Percentiles rank a stretch among this genome's conserved stretches.
Evolutionary conservation across 2,797 vertebrate genomes (phyloP).

Genomic region (Esox lucius): DNA sequence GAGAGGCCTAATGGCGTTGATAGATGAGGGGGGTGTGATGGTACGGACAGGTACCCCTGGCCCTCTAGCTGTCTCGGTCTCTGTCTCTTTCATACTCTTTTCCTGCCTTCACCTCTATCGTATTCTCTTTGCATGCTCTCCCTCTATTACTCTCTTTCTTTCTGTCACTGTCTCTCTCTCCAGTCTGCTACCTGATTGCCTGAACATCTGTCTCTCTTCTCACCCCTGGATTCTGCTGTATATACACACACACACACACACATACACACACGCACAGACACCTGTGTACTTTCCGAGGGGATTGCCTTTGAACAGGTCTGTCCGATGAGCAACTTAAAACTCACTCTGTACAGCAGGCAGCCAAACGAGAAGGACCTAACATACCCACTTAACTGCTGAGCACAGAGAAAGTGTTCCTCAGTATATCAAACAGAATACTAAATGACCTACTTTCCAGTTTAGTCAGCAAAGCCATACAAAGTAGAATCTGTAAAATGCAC

Average conservation of each 20-base stretch:
- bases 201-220: conserved; percentile 48
- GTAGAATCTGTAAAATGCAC: conserved; percentile 20
- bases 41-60: conserved; percentile 48
- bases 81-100: too few relatives aligned
- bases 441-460: conserved; percentile 60
- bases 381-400: conserved; percentile 58
- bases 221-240: conserved; percentile 26
- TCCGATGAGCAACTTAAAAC: conserved; percentile 38
- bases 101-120: too few relatives aligned
- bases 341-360: conserved; percentile 27
- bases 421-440: conserved; percentile 64
- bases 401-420: conserved; percentile 30
- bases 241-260: conserved; percentile 18
- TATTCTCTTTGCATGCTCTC: too few relatives aligned
- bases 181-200: conserved; percentile 39
- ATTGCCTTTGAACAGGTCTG: conserved; percentile 10
- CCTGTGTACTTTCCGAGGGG: conserved; percentile 13
- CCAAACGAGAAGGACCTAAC: conserved; percentile 34
- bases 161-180: too few relatives aligned
- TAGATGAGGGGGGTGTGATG: conserved; percentile 43
- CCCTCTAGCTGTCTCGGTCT: too few relatives aligned
- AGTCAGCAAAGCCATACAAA: conserved; percentile 60
- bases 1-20: conserved; percentile 32
- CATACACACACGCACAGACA: conserved; percentile 18
- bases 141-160: too few relatives aligned